A percentile compares a stretch with the other conserved stretches of the same genome.
Conservation (phyloP, 2,888 invertebrate genomes). For the Megastigmus dorsalis region DNA sequence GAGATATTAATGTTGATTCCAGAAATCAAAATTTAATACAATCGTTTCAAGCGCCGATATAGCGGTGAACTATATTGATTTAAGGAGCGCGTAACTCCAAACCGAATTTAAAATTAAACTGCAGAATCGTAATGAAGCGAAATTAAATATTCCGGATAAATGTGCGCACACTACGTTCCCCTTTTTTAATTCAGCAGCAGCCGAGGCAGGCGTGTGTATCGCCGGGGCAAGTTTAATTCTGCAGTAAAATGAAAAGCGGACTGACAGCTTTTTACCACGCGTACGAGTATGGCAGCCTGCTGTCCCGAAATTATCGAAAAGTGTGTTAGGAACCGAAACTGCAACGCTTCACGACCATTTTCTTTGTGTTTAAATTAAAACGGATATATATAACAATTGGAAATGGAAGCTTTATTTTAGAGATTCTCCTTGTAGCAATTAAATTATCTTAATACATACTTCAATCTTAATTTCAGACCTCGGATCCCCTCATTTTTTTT, state of each 20-base stretch:
- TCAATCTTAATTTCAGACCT: slow-evolving; percentile 29
- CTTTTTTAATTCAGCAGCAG: too few species aligned
- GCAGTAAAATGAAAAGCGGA: neutral
- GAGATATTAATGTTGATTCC: too few species aligned
- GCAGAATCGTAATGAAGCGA: neutral
- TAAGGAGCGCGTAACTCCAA: too few species aligned
- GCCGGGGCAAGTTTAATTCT: neutral
- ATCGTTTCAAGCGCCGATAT: too few species aligned
- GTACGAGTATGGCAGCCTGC: too few species aligned
- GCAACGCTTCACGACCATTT: too few species aligned
- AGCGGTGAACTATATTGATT: too few species aligned
- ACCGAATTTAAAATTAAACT: neutral
- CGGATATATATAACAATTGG: neutral
- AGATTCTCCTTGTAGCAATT: slow-evolving; percentile 7
- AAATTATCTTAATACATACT: slow-evolving; percentile 40
- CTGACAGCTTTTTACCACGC: neutral
- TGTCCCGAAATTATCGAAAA: neutral
- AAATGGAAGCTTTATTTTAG: neutral
- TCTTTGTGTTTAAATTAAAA: slow-evolving; percentile 8
- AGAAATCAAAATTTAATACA: too few species aligned
- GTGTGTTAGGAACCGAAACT: too few species aligned
- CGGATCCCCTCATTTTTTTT: neutral
- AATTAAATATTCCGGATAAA: too few species aligned
- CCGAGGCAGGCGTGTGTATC: too few species aligned
- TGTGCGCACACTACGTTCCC: too few species aligned